Evolutionary conservation across 2,888 invertebrate species (phyloP), one percentile per base, ranked within the genome.

Genomic region (Drosophila setosimentum): DNA sequence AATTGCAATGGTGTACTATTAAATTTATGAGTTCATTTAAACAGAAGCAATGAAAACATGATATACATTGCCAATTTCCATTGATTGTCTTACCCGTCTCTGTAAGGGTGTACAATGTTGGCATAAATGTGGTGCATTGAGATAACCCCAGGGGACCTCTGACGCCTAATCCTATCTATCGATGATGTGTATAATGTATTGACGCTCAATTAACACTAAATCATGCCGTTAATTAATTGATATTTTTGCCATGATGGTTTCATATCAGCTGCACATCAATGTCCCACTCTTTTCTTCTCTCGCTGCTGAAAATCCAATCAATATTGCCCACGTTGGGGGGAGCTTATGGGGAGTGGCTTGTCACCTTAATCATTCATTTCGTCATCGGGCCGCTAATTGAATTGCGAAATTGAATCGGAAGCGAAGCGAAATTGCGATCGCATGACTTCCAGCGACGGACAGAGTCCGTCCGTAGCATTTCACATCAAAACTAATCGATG

Each of bases 121-220:
- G 40, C 5, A 24, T 24, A 7, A 45, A 33, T 42, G 33, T 51
- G 40, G 5, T 13, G 58, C 30, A 21, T 48, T 37, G 27, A 53
- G 62, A 21, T 29, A 48, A 24, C 35, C 64, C 53, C 58, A 16
- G 55, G 53, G 50, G 68, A 42, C 32, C 40, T 21, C 32, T 35
- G 58, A 65, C 76, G 69, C 59, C 53, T 45, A 11, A 27, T 18
- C 37, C 21, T 74, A 37, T 64, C 40, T 61, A 53, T 53, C 45
- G 18, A 33, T 66, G 24, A 54, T 30, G 16, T n/a, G 40, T 21
- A 60, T 63, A 45, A 62, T 61, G 69, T 61, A 64, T 68, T 65
- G 69, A 60, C 70, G 68, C 53, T 51, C 82, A 82, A 85, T 89
- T 89, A 85, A 80, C 87, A 89, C 87, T 84, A 84, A 89, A 89